A percentile compares a stretch with the other conserved stretches of the same genome.
Evolutionary conservation across 2,113 vertebrate genomes (phyloP).

Genomic region (Xyliphius kryptos): DNA sequence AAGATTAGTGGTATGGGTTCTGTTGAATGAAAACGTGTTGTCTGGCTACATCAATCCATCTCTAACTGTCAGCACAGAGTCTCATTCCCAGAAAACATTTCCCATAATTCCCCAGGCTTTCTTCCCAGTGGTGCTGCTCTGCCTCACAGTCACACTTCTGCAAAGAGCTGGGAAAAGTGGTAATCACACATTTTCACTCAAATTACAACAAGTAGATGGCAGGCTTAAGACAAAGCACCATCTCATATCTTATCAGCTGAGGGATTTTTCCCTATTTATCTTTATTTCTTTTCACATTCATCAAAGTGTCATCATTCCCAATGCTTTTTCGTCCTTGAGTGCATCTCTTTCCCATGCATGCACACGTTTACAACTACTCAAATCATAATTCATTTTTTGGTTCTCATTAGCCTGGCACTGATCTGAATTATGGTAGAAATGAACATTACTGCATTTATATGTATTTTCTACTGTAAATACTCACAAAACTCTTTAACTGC

Average conservation of each 20-base stretch:
- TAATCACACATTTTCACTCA: constrained; percentile 28
- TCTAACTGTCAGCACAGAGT: constrained; percentile 9
- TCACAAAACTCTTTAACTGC: too few relatives aligned
- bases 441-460: background rate
- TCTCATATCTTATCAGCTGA: constrained; percentile 30
- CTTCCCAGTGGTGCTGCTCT: constrained; percentile 16
- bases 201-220: constrained; percentile 23
- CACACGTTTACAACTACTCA: background rate
- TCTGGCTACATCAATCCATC: constrained; percentile 28
- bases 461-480: too few relatives aligned
- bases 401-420: background rate
- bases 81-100: constrained; percentile 33
- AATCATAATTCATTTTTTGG: background rate
- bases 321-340: constrained; percentile 2
- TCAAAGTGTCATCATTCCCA: background rate
- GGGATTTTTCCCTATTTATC: constrained; percentile 33
- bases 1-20: constrained; percentile 12
- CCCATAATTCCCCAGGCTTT: constrained; percentile 23
- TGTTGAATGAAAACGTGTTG: constrained; percentile 31
- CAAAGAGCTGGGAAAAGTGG: constrained; percentile 13
- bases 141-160: constrained; percentile 2
- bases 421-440: background rate
- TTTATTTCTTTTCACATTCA: constrained; percentile 27
- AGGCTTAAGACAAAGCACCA: constrained; percentile 29
- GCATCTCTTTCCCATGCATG: constrained; percentile 12